Base-by-base conservation (phyloP, 2,797 vertebrate species). In the Pangasius sanitwongsei region DNA sequence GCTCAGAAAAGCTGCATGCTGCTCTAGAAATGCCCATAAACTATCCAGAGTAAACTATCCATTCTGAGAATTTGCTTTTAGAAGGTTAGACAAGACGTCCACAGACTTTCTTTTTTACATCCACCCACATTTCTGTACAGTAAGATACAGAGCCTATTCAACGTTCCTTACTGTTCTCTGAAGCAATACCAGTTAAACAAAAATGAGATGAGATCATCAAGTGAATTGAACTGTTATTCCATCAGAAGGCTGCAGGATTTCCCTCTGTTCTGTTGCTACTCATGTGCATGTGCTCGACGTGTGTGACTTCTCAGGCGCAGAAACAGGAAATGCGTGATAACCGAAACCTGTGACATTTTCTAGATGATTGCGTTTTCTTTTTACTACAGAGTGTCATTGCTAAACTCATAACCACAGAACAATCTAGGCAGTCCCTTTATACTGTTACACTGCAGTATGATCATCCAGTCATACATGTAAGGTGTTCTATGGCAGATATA, bases 341-440 rank as follows among this genome's bases (percentile, higher is more conserved):
- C 41, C 53, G 77, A 89, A 91, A 90, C 85, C 84, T 89, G 86
- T 72, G 80, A 91, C 80, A 90, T 92, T 90, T 90, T 81, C 63
- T 48, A 78, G 31, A 57, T 85, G 80, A 77, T 23, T 59, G 82
- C 31, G 0, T 67, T 65, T 34, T 20, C 41, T 31, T 59, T 31
- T 5, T 44, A 18, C 16, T 50, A 18, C 72, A 34, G 41, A 9
- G 37, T 67, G 53, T 31, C 53, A 72, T 23, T 83, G 67, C 2
- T 57, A 59, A 7, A 55, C 37, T 13, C 69, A 18, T 4, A 77
- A 55, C 78, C 72, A 50, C 86, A 86, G 28, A 77, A 57, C 53
- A 37, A 57, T 63, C 61, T 4, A 4, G 55, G 37, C 55, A 77
- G 72, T 63, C 28, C 37, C 57, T 20, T 57, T 37, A 69, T 85